Evolutionary conservation across 2,797 vertebrate species (phyloP), one percentile per base, ranked within the genome.

Genomic region (Paedocypris micromegethes): DNA sequence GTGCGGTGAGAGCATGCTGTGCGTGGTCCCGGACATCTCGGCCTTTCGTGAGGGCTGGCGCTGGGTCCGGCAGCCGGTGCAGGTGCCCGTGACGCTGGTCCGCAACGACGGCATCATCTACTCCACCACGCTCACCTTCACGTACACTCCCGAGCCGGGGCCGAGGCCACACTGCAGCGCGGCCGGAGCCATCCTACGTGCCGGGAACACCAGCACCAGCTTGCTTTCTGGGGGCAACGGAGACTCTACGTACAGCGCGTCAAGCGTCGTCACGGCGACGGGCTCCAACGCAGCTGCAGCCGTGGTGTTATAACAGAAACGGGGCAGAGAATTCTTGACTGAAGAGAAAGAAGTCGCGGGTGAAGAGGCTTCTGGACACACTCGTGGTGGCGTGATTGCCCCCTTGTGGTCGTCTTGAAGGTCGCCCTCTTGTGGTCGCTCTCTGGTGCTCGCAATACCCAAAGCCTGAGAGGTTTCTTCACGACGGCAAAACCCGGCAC

Each of bases 21-120:
- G 97, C 56, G 97, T 99, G 44, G 97, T 98, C 79, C 95, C 97
- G 44, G 97, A 98, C 88, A 99, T 99, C 88, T 99, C 97, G 1
- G 97, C 96, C 38, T 98, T 99, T 90, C 94, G 96, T 68, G 96
- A 99, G 90, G 97, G 96, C 23, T 99, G 97, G 97, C 88, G 96
- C 77, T 99, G 97, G 96, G 97, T 99, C 73, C 90, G 96, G 70
- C 97, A 99, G 82, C 96, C 97, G 40, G 97, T 99, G 72, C 97
- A 99, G 86, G 97, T 99, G 63, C 97, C 97, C 70, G 97, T 99
- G 77, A 99, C 97, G 78, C 91, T 99, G 91, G 97, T 99, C 79
- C 88, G 96, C 70, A 97, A 94, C 2, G 97, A 99, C 79, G 97
- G 97, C 79, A 95, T 99, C 79, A 99, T 99, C 89, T 99, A 98